Conservation (phyloP, 2,113 vertebrate genomes). For the Telmatochromis sp. region DNA sequence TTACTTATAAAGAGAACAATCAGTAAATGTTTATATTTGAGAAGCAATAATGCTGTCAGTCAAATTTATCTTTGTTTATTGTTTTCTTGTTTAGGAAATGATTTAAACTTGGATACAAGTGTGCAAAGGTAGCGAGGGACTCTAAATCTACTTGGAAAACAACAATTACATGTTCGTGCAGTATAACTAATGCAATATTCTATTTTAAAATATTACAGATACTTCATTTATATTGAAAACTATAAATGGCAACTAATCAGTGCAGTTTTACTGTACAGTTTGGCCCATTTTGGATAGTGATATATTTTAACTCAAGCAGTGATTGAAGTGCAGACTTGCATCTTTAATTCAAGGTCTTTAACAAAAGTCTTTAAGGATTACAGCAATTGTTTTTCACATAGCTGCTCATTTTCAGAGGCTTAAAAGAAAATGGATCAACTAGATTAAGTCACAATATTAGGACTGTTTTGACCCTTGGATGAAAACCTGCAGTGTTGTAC, state of each 20-base stretch:
- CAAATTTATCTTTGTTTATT: background rate
- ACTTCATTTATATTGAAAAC: background rate
- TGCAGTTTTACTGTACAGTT: background rate
- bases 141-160: background rate
- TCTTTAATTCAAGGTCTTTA: background rate
- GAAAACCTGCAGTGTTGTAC: rapidly evolving
- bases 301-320: background rate
- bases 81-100: background rate
- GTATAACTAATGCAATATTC: background rate
- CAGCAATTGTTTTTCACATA: background rate
- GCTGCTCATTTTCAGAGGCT: background rate
- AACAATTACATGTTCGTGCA: rapidly evolving
- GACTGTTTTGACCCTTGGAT: background rate
- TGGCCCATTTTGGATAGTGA: background rate
- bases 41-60: background rate
- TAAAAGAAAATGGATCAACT: background rate
- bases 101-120: background rate
- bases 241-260: background rate
- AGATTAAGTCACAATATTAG: background rate
- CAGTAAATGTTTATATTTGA: slow-evolving; percentile 47
- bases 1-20: background rate
- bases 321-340: rapidly evolving
- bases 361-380: background rate
- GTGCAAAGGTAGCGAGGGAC: background rate
- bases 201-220: background rate